Base-by-base conservation (phyloP, 2,797 vertebrate genomes). In the Periophthalmus magnuspinnatus region DNA sequence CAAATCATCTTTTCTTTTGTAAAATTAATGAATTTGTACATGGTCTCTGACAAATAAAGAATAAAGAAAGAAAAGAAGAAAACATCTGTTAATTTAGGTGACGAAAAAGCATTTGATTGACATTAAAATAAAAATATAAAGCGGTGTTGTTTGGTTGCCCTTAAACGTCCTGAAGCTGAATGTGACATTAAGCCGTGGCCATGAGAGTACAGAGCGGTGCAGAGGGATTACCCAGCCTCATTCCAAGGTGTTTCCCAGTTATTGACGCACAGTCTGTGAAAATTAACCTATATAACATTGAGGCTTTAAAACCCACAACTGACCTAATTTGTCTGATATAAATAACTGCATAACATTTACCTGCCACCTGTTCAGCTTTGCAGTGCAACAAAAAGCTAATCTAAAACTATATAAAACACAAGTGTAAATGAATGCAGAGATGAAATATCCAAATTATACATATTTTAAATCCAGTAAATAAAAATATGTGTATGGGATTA, bases 251-350 rank as follows among this genome's bases (percentile, higher is more conserved):
- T 85, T 80, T 81, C 87, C 77, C 72, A 76, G 80, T 72, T 68
- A 86, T 87, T 74, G 65, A 69, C 79, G 74, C 56, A 89, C 90
- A 92, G 28, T 32, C n/a, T 61, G 59, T 90, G 89, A 88, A 87
- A 87, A 74, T 68, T 6, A 5, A 36, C 52, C 33, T 62, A 10
- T 54, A 68, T 21, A 45, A 34, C 59, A 52, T 69, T 58, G 80
- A 86, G 85, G 83, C 76, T 41, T 65, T 69, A 34, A 54, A 75
- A 33, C 24, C 22, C 7, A 11, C n/a, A 21, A 36, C 32, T 32
- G 16, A 57, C 24, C 5, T 57, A 5, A 28, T n/a, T n/a, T 56
- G 10, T 24, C 54, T 24, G 10, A 10, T 24, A 10, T 24, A 13
- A 8, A 56, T 13, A 11, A 56, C 3, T 11, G 22, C 21, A 55